Base-by-base conservation (phyloP, 2,113 vertebrate genomes). In the Nesoenas mayeri region DNA sequence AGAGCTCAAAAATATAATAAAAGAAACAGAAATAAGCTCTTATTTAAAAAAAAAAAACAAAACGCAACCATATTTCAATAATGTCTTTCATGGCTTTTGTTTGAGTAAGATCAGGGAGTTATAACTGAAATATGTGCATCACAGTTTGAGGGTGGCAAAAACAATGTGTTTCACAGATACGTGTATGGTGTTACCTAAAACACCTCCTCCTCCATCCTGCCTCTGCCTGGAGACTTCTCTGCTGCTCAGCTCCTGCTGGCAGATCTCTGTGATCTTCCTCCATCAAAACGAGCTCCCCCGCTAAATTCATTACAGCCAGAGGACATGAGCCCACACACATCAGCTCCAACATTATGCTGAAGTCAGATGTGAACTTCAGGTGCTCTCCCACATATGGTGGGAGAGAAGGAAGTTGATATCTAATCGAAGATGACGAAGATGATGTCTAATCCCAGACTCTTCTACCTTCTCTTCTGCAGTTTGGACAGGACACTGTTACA, bases 151-250 rank as follows among this genome's bases (percentile, higher is more conserved):
- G 21, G 34, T 75, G 70, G 38, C 85, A 80, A 86, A 91, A 94
- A 69, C 48, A 60, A 57, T 91, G 56, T 71, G 61, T 85, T 97
- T 95, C 80, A 94, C 95, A 95, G 92, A 89, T 89, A 89, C 57
- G 0, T 81, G 61, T 14, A 6, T 36, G 86, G 66, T 95, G 96
- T 89, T 93, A 94, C 91, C 93, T 95, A 85, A 88, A 96, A 86
- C 84, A 93, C 95, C 80, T 95, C 95, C 94, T 87, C 89, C 73
- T 96, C 91, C 73, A 96, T 95, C 93, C 95, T 94, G 67, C 88
- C 54, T 93, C 91, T 96, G 94, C 91, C 95, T 94, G 77, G 89
- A 95, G 95, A 85, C 77, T 91, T 92, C 61, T 31, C 86, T 75
- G 93, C 93, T 96, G 96, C 89, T 96, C 95, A 95, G 78, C 87